A percentile compares a stretch with the other conserved stretches of the same genome.
These are phyloP conservation scores for Balearica regulorum DNA, from an alignment of 2,797 vertebrate genomes.

Conservation along the genomic window DNA sequence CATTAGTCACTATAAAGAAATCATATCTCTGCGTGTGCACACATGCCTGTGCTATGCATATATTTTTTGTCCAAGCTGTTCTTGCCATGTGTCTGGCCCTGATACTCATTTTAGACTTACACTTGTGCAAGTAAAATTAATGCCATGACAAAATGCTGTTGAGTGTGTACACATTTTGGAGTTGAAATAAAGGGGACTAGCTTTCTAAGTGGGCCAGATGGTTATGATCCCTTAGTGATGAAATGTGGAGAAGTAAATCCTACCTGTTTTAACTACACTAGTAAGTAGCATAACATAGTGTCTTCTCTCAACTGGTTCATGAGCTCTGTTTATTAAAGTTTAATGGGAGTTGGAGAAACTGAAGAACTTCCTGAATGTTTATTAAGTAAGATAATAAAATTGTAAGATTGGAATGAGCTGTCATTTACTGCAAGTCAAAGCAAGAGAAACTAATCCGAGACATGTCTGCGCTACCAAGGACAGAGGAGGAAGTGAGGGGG, in stretches of 20 bases:
- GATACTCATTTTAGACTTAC: not conserved
- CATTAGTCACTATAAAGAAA: not conserved
- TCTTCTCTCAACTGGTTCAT: not conserved
- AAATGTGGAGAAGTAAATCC: not conserved
- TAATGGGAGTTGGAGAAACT: not conserved
- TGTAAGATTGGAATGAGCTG: not conserved
- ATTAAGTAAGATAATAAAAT: not conserved
- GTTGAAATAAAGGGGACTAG: not conserved
- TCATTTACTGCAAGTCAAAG: not conserved
- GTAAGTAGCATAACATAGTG: not conserved
- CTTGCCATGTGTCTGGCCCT: not conserved
- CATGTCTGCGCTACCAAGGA: not conserved
- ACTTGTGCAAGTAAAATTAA: not conserved
- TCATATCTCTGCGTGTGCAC: rapidly evolving
- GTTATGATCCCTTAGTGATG: not conserved
- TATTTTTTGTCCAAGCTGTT: not conserved
- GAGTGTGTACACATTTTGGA: not conserved
- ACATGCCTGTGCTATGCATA: rapidly evolving
- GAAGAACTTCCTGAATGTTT: not conserved
- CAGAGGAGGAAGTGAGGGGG: not conserved
- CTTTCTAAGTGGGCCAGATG: not conserved
- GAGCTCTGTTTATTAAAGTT: not conserved
- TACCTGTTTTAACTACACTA: not conserved
- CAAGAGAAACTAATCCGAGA: not conserved
- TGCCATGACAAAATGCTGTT: not conserved